Evolutionary conservation across 1,140 invertebrate species (phyloP).

Genomic region (Drosophila virilis): DNA sequence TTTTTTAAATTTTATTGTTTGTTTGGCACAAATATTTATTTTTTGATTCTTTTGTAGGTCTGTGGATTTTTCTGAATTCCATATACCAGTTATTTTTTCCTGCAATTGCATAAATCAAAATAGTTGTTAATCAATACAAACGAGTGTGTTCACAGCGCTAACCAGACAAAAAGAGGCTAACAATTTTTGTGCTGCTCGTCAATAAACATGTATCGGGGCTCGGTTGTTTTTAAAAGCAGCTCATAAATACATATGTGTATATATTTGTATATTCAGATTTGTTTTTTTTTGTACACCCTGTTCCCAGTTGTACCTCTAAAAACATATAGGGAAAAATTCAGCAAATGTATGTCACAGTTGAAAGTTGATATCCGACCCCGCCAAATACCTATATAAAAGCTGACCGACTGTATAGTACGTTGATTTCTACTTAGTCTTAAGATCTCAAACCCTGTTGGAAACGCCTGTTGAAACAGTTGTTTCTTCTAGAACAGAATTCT

Average conservation of each 20-base stretch:
- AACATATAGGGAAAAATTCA: too few relatives aligned
- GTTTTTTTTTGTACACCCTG: not conserved
- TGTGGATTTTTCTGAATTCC: not conserved
- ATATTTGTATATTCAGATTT: not conserved
- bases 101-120: slow-evolving; percentile 49
- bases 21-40: slow-evolving; percentile 11
- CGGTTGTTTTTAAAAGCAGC: slow-evolving; percentile 5
- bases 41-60: not conserved
- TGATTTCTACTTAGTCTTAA: too few relatives aligned
- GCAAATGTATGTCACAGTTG: too few relatives aligned
- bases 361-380: too few relatives aligned
- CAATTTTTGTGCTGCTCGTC: slow-evolving; percentile 7
- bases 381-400: too few relatives aligned
- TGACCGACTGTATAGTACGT: too few relatives aligned
- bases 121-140: slow-evolving; percentile 49
- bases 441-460: too few relatives aligned
- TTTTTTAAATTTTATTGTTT: slow-evolving; percentile 28
- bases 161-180: slow-evolving; percentile 2
- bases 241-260: slow-evolving; percentile 10
- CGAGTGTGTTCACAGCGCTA: slow-evolving; percentile 14
- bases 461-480: too few relatives aligned
- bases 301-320: not conserved
- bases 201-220: slow-evolving; percentile 14
- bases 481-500: too few relatives aligned
- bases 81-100: slow-evolving; percentile 3